These are phyloP conservation scores for Eristalis tenax DNA, from an alignment of 2,888 invertebrate genomes.

Conservation along the genomic window DNA sequence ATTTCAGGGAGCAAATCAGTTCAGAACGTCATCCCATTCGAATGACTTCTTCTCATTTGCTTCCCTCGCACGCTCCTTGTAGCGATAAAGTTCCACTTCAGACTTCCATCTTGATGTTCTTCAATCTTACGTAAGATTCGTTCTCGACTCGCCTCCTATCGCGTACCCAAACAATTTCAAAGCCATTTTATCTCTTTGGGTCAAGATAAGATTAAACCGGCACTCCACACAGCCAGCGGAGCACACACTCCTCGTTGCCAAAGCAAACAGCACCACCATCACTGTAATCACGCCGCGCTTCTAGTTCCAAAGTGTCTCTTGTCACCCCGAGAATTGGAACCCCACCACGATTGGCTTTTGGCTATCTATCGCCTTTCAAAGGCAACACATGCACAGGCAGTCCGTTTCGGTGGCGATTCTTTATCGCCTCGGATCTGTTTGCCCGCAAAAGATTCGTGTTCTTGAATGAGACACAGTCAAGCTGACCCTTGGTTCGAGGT, in stretches of 20 bases:
- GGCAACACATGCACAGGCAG: neutral
- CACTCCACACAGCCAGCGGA: neutral
- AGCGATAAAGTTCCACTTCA: neutral
- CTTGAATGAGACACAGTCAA: neutral
- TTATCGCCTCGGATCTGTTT: conserved; percentile 19
- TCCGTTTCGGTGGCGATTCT: conserved; percentile 3
- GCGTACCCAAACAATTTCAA: conserved; percentile 25
- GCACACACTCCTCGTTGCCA: neutral
- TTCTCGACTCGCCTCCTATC: neutral
- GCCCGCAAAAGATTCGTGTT: neutral
- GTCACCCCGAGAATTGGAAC: neutral
- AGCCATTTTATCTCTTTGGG: conserved; percentile 61
- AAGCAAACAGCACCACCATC: neutral
- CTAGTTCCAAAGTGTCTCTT: neutral
- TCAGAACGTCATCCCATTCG: too few species aligned
- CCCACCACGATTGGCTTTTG: neutral
- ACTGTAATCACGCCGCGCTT: neutral
- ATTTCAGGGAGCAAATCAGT: too few species aligned
- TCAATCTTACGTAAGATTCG: neutral
- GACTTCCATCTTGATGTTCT: neutral
- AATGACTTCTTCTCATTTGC: too few species aligned
- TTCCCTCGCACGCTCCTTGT: neutral
- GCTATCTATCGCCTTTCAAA: neutral
- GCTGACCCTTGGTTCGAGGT: conserved; percentile 46
- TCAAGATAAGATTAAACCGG: conserved; percentile 62